Percentiles rank a stretch among this genome's conserved stretches.
Evolutionary conservation across 2,113 vertebrate genomes (phyloP).

Genomic region (Thermophis baileyi): DNA sequence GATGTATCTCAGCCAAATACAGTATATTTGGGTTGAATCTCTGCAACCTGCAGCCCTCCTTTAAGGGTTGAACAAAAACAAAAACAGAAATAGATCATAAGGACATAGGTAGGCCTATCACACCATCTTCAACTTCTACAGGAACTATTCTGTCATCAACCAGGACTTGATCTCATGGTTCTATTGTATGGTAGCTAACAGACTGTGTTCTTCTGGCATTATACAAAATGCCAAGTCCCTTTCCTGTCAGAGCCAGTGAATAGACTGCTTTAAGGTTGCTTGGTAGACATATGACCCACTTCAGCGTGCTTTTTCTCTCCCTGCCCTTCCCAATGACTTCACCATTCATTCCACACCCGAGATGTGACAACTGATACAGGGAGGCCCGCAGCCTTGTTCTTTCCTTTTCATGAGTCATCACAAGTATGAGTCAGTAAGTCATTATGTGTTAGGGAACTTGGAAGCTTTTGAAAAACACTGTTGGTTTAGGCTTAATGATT

Average conservation of each 20-base stretch:
- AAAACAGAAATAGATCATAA: not conserved
- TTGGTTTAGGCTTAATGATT: not conserved
- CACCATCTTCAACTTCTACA: not conserved
- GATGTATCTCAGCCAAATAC: not conserved
- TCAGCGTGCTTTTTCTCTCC: not conserved
- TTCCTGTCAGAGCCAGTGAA: not conserved
- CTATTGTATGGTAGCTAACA: not conserved
- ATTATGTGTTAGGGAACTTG: not conserved
- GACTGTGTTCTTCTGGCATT: not conserved
- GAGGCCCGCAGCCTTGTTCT: not conserved
- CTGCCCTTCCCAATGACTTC: not conserved
- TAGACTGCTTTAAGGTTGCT: not conserved
- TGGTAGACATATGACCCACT: not conserved
- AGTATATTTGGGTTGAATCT: not conserved
- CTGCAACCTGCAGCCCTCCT: not conserved
- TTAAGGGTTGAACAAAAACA: not conserved
- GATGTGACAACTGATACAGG: not conserved
- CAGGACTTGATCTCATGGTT: not conserved
- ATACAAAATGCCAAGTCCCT: not conserved
- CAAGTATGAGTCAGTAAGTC: conserved; percentile 13
- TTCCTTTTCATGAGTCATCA: conserved; percentile 12
- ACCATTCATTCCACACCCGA: not conserved
- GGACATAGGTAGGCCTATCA: not conserved
- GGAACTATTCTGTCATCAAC: not conserved
- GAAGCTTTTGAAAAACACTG: not conserved